These are phyloP conservation scores for Saguinus imperator DNA, from an alignment of 2,113 vertebrate species.

Conservation along the genomic window DNA sequence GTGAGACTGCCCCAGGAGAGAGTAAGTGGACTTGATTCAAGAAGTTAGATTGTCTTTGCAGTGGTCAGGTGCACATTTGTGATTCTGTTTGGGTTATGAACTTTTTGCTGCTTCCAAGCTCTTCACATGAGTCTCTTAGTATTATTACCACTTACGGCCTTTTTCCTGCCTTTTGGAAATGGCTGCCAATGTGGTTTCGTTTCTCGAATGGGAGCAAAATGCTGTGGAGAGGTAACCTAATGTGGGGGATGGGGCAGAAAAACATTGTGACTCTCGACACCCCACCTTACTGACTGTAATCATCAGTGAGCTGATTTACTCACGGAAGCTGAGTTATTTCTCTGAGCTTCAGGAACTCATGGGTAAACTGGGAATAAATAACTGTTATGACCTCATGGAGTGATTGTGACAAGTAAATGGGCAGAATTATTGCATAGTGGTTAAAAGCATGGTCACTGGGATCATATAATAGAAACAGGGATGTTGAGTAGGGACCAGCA, in stretches of 20 bases:
- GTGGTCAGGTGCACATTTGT: not conserved
- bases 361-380: not conserved
- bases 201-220: slow-evolving; percentile 3
- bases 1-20: not conserved
- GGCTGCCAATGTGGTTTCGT: not conserved
- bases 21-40: not conserved
- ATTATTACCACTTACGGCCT: not conserved
- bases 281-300: not conserved
- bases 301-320: too few species aligned
- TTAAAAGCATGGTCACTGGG: not conserved
- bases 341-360: not conserved
- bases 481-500: not conserved
- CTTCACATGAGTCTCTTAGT: not conserved
- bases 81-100: not conserved
- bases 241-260: not conserved
- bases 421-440: not conserved
- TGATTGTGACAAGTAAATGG: not conserved
- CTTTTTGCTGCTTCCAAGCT: not conserved
- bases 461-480: not conserved
- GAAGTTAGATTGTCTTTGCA: not conserved
- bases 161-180: not conserved
- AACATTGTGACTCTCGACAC: not conserved
- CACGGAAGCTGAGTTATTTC: not conserved
- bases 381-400: not conserved
- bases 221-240: not conserved